These are phyloP conservation scores for Podilymbus podiceps DNA, from an alignment of 2,113 vertebrate genomes.

Conservation along the genomic window DNA sequence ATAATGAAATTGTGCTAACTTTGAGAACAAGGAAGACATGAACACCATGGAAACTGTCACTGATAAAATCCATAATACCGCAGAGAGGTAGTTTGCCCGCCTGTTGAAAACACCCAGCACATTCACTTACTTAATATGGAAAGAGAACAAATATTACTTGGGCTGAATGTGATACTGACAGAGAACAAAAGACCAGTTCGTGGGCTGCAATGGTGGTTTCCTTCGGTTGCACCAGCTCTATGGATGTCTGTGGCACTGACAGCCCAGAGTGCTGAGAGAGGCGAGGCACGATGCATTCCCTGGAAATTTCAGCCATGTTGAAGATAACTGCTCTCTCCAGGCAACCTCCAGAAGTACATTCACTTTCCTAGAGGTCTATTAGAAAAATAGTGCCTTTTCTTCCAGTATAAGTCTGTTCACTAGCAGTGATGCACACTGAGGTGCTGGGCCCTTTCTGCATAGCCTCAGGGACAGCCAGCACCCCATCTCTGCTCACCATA, in stretches of 20 bases:
- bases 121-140: not conserved
- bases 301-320: fast-evolving
- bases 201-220: not conserved
- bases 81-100: not conserved
- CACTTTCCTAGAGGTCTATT: not conserved
- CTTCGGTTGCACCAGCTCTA: not conserved
- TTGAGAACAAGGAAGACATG: not conserved
- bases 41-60: constrained; percentile 8
- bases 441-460: not conserved
- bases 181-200: not conserved
- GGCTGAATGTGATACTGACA: not conserved
- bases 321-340: not conserved
- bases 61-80: not conserved
- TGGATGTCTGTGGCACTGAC: not conserved
- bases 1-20: not conserved
- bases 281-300: not conserved
- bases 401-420: not conserved
- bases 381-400: not conserved
- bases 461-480: not conserved
- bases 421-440: not conserved
- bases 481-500: not conserved
- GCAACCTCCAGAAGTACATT: not conserved
- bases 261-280: fast-evolving
- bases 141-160: not conserved
- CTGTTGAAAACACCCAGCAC: not conserved